Percentiles rank a stretch among this genome's conserved stretches.
Evolutionary conservation across 2,888 invertebrate genomes (phyloP).

Genomic region (Coleophora deauratella): DNA sequence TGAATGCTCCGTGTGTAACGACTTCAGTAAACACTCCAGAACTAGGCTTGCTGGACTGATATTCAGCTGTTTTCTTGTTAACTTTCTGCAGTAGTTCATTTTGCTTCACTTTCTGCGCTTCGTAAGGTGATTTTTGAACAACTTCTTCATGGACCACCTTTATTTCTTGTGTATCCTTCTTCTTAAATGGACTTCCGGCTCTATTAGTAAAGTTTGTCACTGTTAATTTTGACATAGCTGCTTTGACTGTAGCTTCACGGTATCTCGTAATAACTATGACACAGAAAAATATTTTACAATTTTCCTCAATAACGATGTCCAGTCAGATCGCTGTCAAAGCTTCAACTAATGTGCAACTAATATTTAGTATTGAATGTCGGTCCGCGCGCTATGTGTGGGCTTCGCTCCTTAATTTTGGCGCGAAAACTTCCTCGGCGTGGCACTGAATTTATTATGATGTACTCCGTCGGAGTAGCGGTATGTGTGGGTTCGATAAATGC

Average conservation of each 20-base stretch:
- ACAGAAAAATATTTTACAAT: no score
- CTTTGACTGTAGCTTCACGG: conserved; percentile 27
- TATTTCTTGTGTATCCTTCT: conserved; percentile 18
- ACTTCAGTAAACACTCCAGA: conserved; percentile 64
- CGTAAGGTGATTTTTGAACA: conserved; percentile 44
- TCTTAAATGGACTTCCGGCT: conserved; percentile 32
- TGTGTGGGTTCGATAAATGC: background rate
- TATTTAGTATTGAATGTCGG: conserved; percentile 43
- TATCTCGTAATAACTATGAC: no score
- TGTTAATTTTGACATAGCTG: conserved; percentile 49
- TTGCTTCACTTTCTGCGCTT: conserved; percentile 57
- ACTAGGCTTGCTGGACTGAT: conserved; percentile 54
- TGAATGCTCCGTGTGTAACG: conserved; percentile 61
- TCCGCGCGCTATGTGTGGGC: conserved; percentile 51
- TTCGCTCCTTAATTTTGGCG: conserved; percentile 68
- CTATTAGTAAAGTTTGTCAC: conserved; percentile 55
- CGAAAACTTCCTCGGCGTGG: conserved; percentile 64
- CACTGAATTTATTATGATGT: conserved; percentile 58
- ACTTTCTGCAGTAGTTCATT: conserved; percentile 52
- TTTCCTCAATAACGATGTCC: conserved; percentile 37
- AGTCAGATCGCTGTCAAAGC: conserved; percentile 42
- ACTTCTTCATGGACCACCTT: conserved; percentile 44
- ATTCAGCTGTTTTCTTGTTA: conserved; percentile 57
- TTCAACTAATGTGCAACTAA: conserved; percentile 45
- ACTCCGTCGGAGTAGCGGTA: conserved; percentile 21